These are phyloP conservation scores for Falco punctatus DNA, from an alignment of 2,113 vertebrate species.

Conservation along the genomic window DNA sequence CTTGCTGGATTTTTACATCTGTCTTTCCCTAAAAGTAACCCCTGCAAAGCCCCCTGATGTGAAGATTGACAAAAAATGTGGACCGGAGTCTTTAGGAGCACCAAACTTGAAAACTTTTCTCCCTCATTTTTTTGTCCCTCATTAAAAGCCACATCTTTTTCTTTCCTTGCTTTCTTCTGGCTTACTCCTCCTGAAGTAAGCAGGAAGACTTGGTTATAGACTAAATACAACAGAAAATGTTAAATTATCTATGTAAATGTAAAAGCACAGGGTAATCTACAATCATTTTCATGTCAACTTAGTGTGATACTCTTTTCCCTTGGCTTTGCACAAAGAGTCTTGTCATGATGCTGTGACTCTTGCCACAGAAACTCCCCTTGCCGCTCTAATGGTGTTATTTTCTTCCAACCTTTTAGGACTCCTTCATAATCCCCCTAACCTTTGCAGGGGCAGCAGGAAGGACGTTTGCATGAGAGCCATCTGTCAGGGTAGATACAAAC, in stretches of 20 bases:
- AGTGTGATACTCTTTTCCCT: background rate
- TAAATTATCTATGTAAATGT: background rate
- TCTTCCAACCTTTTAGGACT: background rate
- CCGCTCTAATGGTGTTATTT: background rate
- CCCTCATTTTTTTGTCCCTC: background rate
- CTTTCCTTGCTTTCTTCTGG: background rate
- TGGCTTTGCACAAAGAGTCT: background rate
- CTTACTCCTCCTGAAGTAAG: background rate
- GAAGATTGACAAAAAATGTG: background rate
- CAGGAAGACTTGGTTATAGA: background rate
- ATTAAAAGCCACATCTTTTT: background rate
- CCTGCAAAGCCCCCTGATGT: background rate
- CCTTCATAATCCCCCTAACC: background rate
- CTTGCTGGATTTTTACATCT: constrained; percentile 55
- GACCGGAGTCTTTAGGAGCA: background rate
- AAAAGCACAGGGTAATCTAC: background rate
- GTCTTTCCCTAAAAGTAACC: background rate
- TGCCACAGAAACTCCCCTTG: background rate
- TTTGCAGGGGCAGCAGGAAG: background rate
- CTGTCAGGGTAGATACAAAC: background rate
- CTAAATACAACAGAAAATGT: background rate
- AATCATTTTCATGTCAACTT: background rate
- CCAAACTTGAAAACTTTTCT: background rate
- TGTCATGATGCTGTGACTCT: background rate
- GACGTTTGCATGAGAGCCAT: background rate